Conservation (phyloP, 2,113 vertebrate species). For the Glaucidium brasilianum region DNA sequence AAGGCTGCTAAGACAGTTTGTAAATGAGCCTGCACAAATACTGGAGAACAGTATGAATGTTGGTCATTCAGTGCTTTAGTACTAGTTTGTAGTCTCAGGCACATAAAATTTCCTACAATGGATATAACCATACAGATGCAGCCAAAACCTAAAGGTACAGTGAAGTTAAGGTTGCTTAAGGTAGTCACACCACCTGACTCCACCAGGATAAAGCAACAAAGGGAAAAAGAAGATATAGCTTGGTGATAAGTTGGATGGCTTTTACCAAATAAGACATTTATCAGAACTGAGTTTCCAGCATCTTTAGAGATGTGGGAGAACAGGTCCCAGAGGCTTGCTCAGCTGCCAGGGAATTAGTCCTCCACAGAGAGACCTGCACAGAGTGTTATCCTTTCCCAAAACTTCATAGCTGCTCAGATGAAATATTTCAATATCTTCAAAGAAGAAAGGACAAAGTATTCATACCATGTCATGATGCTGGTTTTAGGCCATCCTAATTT, state of each 20-base stretch:
- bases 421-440: background rate
- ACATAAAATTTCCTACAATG: background rate
- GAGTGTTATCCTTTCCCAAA: background rate
- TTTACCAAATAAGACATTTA: background rate
- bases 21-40: background rate
- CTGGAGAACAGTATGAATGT: background rate
- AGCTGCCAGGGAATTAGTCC: background rate
- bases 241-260: background rate
- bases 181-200: background rate
- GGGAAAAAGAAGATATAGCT: background rate
- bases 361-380: background rate
- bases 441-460: background rate
- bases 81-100: background rate
- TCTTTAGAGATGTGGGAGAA: background rate
- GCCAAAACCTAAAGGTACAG: background rate
- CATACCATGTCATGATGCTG: background rate
- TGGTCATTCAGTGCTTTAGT: background rate
- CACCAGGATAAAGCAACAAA: background rate
- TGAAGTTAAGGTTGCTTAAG: background rate
- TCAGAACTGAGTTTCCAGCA: background rate
- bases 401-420: background rate
- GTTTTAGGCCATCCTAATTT: background rate
- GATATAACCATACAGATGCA: background rate
- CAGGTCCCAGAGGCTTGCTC: background rate
- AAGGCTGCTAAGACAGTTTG: background rate